Conservation (phyloP, 2,113 vertebrate genomes). For the Gobius niger region DNA sequence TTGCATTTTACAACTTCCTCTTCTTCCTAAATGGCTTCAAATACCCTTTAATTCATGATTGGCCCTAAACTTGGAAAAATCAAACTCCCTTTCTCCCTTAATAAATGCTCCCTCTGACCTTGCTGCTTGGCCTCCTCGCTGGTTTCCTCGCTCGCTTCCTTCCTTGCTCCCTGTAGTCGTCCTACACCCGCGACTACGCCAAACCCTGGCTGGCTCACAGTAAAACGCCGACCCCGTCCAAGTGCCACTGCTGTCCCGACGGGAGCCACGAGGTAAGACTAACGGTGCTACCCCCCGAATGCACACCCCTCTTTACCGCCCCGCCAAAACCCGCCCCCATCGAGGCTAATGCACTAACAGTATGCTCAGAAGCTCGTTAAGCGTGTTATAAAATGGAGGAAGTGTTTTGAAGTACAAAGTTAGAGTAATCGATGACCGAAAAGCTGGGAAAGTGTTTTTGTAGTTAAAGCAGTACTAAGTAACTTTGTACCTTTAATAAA, state of each 20-base stretch:
- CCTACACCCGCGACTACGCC: conserved; percentile 95
- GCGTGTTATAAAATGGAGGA: neutral
- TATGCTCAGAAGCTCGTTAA: conserved; percentile 8
- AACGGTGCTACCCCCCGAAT: conserved; percentile 22
- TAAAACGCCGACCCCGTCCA: conserved; percentile 90
- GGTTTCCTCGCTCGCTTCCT: conserved; percentile 16
- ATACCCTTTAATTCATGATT: conserved; percentile 27
- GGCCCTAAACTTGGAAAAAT: conserved; percentile 38
- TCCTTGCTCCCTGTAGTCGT: conserved; percentile 82
- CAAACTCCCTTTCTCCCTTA: conserved; percentile 31
- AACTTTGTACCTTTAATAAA: too few species aligned
- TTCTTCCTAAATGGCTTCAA: conserved; percentile 57
- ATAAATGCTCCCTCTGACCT: conserved; percentile 30
- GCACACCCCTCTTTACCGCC: neutral
- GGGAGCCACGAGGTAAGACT: conserved; percentile 75
- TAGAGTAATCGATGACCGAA: too few species aligned
- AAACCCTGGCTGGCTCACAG: conserved; percentile 99
- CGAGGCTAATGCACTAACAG: conserved; percentile 59
- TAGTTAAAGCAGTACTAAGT: too few species aligned
- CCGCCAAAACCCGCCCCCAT: conserved; percentile 32
- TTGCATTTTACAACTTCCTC: conserved; percentile 46
- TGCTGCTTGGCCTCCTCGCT: conserved; percentile 20
- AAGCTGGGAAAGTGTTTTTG: too few species aligned
- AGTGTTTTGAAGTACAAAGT: neutral
- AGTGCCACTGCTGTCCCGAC: conserved; percentile 91